Evolutionary conservation across 2,113 vertebrate species (phyloP).

Genomic region (Enhydra lutris): DNA sequence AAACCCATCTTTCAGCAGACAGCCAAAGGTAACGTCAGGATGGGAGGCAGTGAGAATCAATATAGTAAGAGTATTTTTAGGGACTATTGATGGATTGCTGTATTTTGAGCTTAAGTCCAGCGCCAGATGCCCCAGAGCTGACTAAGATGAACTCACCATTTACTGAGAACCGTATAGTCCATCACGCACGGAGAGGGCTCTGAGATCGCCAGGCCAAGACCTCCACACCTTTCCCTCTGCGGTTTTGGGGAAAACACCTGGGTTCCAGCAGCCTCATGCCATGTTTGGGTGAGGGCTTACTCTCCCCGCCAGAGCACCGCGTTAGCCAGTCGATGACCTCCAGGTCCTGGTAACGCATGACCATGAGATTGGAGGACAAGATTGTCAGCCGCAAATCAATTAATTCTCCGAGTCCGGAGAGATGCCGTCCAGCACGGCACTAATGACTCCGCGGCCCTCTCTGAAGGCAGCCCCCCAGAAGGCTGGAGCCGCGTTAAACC

Average conservation of each 20-base stretch:
- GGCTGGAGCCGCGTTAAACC: conserved; percentile 51
- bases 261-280: rapidly evolving
- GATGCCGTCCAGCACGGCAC: background rate
- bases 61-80: conserved; percentile 67
- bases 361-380: rapidly evolving
- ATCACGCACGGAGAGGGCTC: background rate
- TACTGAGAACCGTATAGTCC: conserved; percentile 56
- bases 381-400: rapidly evolving
- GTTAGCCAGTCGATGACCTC: rapidly evolving
- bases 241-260: background rate
- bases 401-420: background rate
- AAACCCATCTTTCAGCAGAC: conserved; percentile 36
- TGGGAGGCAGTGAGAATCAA: conserved; percentile 68
- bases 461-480: conserved; percentile 56
- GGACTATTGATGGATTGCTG: conserved; percentile 80
- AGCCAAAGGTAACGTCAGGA: conserved; percentile 60
- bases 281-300: rapidly evolving
- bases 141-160: conserved; percentile 79
- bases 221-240: background rate
- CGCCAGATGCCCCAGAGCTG: conserved; percentile 74
- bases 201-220: rapidly evolving
- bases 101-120: conserved; percentile 61
- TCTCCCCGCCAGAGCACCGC: rapidly evolving
- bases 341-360: background rate
- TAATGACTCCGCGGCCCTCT: background rate